Conservation (phyloP, 1,140 invertebrate genomes). For the Ooceraea biroi region DNA sequence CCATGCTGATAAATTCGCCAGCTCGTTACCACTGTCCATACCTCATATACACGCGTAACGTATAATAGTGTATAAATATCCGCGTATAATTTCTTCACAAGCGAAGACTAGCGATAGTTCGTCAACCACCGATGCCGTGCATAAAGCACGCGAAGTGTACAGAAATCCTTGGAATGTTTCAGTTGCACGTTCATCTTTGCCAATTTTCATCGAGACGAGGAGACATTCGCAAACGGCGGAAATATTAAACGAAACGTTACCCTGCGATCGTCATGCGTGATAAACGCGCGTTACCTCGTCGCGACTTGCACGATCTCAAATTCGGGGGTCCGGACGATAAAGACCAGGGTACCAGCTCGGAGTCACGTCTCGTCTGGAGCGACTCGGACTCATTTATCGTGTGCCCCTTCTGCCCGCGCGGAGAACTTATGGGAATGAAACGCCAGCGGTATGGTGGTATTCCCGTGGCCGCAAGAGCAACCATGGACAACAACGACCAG, state of each 20-base stretch:
- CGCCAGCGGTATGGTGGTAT: constrained; percentile 75
- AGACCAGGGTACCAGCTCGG: constrained; percentile 31
- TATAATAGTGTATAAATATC: constrained; percentile 47
- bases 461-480: constrained; percentile 41
- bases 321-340: constrained; percentile 42
- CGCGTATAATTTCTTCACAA: constrained; percentile 13
- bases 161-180: not conserved
- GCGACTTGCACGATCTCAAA: constrained; percentile 7
- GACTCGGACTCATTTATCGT: constrained; percentile 76
- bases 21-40: constrained; percentile 6
- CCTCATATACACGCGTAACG: not conserved
- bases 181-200: not conserved
- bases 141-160: constrained; percentile 1
- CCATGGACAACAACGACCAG: constrained; percentile 73
- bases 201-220: constrained; percentile 13
- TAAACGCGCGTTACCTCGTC: not conserved
- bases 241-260: constrained; percentile 5
- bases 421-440: constrained; percentile 75
- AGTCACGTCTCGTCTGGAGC: constrained; percentile 69
- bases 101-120: not conserved
- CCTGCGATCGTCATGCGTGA: not conserved
- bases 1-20: constrained; percentile 10
- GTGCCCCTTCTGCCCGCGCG: constrained; percentile 48
- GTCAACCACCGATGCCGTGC: not conserved
- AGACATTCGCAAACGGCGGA: not conserved